phyloP scores from a whole-genome alignment of 2,888 invertebrate genomes.

The Drosophila colorata region DNA sequence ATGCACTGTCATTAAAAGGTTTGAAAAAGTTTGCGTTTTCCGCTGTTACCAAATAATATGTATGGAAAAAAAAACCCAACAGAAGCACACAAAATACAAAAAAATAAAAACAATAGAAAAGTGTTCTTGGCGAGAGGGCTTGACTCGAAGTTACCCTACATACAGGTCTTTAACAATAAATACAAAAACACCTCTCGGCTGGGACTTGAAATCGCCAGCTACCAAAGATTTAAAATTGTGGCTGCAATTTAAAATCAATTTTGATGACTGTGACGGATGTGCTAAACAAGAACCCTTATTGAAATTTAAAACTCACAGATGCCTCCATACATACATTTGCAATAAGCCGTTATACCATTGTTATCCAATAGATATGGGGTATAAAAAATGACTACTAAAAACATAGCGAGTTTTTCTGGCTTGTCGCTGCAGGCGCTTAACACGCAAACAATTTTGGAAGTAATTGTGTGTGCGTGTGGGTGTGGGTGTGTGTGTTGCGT shows the following conservation, averaged over 20 bases:
- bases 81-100: constrained; percentile 7
- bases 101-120: neutral
- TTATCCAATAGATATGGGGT: no score
- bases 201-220: no score
- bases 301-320: no score
- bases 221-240: no score
- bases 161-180: neutral
- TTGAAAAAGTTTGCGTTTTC: constrained; percentile 37
- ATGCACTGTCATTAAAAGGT: constrained; percentile 50
- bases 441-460: constrained; percentile 17
- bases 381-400: no score
- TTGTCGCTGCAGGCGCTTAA: constrained; percentile 23
- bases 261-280: no score
- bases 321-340: no score
- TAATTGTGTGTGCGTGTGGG: neutral
- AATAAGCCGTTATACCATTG: no score
- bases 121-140: no score
- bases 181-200: neutral
- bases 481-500: neutral
- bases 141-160: no score
- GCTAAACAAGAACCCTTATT: no score
- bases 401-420: constrained; percentile 4
- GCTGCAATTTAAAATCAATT: no score
- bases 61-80: constrained; percentile 1
- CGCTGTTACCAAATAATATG: constrained; percentile 23